Percentiles rank a stretch among this genome's conserved stretches.
phyloP scores from a whole-genome alignment of 2,888 invertebrate genomes.

The Trilocha varians region DNA sequence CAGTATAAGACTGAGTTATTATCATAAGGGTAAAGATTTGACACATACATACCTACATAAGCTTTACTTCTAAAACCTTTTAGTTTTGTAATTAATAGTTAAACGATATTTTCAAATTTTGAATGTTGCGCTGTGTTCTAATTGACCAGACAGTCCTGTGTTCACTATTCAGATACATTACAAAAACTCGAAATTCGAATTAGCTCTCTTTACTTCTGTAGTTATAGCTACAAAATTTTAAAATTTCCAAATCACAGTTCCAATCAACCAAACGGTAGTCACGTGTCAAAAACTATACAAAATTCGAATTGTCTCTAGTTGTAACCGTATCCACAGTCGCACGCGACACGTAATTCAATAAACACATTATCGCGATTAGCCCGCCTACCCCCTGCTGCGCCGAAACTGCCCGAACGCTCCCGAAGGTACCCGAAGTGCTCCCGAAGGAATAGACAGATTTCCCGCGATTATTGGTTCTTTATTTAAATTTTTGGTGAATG shows the following conservation, averaged over 20 bases:
- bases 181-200: no score
- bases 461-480: conserved; percentile 54
- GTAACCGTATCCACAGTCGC: conserved; percentile 48
- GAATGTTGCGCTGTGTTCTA: no score
- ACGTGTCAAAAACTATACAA: conserved; percentile 6
- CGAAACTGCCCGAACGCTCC: conserved; percentile 30
- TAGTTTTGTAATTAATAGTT: no score
- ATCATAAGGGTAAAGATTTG: no score
- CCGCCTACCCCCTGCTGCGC: conserved; percentile 41
- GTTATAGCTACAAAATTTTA: no score
- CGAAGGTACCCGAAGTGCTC: conserved; percentile 35
- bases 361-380: conserved; percentile 73
- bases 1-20: no score
- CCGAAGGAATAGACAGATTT: conserved; percentile 52
- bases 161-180: no score
- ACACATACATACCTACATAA: no score
- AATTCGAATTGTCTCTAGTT: conserved; percentile 31
- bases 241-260: conserved; percentile 10
- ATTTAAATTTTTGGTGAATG: conserved; percentile 44
- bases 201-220: no score
- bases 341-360: conserved; percentile 70
- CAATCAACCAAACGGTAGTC: conserved; percentile 7
- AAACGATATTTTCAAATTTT: no score
- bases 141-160: no score
- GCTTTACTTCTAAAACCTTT: no score